These are phyloP conservation scores for Halcyon smyrnensis DNA, from an alignment of 2,797 vertebrate species.

Conservation along the genomic window DNA sequence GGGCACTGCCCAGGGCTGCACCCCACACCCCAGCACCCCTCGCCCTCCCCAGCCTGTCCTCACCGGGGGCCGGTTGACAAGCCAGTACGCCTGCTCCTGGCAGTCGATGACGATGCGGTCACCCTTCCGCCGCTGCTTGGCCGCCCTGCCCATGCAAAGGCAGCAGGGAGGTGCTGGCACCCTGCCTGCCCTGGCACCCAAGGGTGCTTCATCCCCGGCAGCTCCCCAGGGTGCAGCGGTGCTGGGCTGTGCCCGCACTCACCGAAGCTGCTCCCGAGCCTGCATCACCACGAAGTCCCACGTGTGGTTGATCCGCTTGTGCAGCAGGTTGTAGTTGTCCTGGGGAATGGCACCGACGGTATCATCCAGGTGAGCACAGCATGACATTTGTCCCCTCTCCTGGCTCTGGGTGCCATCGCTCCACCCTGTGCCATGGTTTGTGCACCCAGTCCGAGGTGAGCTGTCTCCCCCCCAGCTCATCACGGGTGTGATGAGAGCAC, in stretches of 20 bases:
- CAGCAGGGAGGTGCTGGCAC: background rate
- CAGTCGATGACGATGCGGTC: constrained; percentile 94
- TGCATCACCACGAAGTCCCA: constrained; percentile 99
- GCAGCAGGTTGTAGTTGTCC: constrained; percentile 89
- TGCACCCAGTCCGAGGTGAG: background rate
- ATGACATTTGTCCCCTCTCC: accelerated
- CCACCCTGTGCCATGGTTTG: accelerated
- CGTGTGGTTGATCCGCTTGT: constrained; percentile 91
- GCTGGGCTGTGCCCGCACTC: background rate
- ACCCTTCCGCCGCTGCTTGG: constrained; percentile 90
- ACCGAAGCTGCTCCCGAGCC: constrained; percentile 94
- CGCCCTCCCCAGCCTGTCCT: background rate
- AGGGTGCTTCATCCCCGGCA: background rate
- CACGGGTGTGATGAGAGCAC: background rate
- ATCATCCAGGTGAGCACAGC: accelerated
- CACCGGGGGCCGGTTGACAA: constrained; percentile 92
- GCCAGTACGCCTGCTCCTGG: constrained; percentile 95
- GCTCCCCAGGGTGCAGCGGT: background rate
- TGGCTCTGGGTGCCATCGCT: accelerated
- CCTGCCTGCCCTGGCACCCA: background rate
- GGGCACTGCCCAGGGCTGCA: background rate
- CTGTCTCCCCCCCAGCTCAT: background rate
- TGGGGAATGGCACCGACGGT: constrained; percentile 25
- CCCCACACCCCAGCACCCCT: background rate
- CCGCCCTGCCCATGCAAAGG: constrained; percentile 80